Conservation (phyloP, 2,888 invertebrate species). For the Pherbina coryleti region DNA sequence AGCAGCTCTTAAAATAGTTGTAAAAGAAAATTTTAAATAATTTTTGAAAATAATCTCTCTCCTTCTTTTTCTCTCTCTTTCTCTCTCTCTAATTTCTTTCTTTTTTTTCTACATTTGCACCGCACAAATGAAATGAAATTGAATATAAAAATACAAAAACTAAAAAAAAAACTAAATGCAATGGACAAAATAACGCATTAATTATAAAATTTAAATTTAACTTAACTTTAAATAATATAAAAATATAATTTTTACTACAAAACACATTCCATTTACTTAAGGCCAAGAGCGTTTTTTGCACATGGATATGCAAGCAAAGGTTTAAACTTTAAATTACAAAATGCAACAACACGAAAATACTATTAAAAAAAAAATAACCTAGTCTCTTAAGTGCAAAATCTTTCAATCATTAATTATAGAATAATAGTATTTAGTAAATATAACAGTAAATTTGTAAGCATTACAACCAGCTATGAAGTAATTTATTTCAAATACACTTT, state of each 20-base stretch:
- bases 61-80: not conserved
- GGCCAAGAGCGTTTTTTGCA: constrained; percentile 56
- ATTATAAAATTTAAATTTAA: constrained; percentile 19
- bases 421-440: not conserved
- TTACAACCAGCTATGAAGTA: not conserved
- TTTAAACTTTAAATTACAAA: constrained; percentile 45
- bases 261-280: constrained; percentile 55
- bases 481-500: constrained; percentile 37
- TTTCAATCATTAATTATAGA: not conserved
- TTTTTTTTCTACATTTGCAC: too few relatives aligned
- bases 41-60: not conserved
- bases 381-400: not conserved
- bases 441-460: not conserved
- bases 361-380: not conserved
- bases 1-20: too few relatives aligned
- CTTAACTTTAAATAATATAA: constrained; percentile 44
- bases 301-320: constrained; percentile 58
- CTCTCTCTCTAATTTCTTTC: not conserved
- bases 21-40: too few relatives aligned
- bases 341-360: not conserved
- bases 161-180: not conserved
- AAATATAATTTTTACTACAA: constrained; percentile 37
- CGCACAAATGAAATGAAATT: not conserved
- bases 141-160: too few relatives aligned
- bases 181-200: not conserved